Percentiles rank a stretch among this genome's conserved stretches.
These are phyloP conservation scores for Amniataba percoides DNA, from an alignment of 2,797 vertebrate genomes.

Conservation along the genomic window DNA sequence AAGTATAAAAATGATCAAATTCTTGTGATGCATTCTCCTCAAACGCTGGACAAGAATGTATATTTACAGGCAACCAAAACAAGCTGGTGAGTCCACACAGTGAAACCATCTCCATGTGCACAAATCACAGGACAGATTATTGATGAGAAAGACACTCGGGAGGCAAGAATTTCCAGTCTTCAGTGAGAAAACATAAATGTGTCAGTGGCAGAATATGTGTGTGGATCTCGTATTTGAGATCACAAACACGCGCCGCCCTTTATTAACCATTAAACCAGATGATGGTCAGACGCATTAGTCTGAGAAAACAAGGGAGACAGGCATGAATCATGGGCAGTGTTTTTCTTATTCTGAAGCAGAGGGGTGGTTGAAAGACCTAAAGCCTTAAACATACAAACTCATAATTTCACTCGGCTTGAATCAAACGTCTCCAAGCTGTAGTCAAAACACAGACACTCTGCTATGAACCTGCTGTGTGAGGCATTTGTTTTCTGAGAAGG, in stretches of 20 bases:
- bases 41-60: not conserved
- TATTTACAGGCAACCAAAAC: slow-evolving; percentile 27
- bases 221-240: slow-evolving; percentile 18
- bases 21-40: not conserved
- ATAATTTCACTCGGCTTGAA: slow-evolving; percentile 37
- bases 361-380: slow-evolving; percentile 33
- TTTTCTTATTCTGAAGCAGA: slow-evolving; percentile 37
- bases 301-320: slow-evolving; percentile 28
- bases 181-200: slow-evolving; percentile 23
- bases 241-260: not conserved
- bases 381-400: slow-evolving; percentile 45
- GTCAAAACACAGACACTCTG: slow-evolving; percentile 39
- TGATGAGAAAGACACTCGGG: slow-evolving; percentile 37
- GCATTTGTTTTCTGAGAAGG: slow-evolving; percentile 1
- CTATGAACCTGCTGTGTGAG: slow-evolving; percentile 12
- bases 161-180: slow-evolving; percentile 6
- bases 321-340: slow-evolving; percentile 37
- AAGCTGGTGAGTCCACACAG: not conserved
- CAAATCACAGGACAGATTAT: slow-evolving; percentile 7
- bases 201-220: slow-evolving; percentile 2
- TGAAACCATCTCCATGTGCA: slow-evolving; percentile 13
- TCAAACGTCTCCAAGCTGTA: slow-evolving; percentile 29
- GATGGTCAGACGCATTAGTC: slow-evolving; percentile 15
- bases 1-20: not conserved
- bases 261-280: slow-evolving; percentile 36